phyloP scores from a whole-genome alignment of 37 sponge, comb jelly and placozoan genomes.

The Aphrocallistes beatrix region DNA sequence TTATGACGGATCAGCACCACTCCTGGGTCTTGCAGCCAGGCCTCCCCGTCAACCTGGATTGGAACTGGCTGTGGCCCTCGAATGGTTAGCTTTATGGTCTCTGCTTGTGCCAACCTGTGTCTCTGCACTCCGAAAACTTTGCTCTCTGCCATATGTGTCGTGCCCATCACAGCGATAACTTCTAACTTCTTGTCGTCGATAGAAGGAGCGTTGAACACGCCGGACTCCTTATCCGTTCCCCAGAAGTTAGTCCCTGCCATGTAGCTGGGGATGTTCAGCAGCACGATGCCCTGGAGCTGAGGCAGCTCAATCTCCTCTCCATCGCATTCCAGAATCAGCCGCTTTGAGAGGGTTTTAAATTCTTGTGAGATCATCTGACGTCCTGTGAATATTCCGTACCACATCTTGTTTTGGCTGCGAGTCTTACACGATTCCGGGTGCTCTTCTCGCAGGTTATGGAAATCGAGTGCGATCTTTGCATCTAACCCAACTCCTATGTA shows the following conservation, averaged over 20 bases:
- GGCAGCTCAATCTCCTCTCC: slow-evolving; percentile 56
- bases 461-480: slow-evolving; percentile 77
- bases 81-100: slow-evolving; percentile 43
- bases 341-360: background rate
- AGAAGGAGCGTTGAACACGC: slow-evolving; percentile 68
- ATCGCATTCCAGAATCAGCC: slow-evolving; percentile 51
- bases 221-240: slow-evolving; percentile 78
- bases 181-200: slow-evolving; percentile 84
- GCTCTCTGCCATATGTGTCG: slow-evolving; percentile 40
- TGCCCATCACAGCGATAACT: slow-evolving; percentile 75
- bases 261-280: slow-evolving; percentile 88
- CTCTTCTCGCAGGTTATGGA: slow-evolving; percentile 66
- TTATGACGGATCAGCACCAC: slow-evolving; percentile 63
- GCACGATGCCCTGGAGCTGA: slow-evolving; percentile 69
- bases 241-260: slow-evolving; percentile 97
- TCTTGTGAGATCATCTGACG: slow-evolving; percentile 49
- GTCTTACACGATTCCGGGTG: slow-evolving; percentile 63
- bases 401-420: slow-evolving; percentile 63
- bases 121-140: slow-evolving; percentile 22
- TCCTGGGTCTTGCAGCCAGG: slow-evolving; percentile 93
- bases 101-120: slow-evolving; percentile 51
- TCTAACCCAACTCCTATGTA: slow-evolving; percentile 88
- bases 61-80: slow-evolving; percentile 37
- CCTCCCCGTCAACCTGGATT: slow-evolving; percentile 92
- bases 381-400: slow-evolving; percentile 62